phyloP scores from a whole-genome alignment of 2,113 vertebrate genomes.

The Corynorhinus townsendii region DNA sequence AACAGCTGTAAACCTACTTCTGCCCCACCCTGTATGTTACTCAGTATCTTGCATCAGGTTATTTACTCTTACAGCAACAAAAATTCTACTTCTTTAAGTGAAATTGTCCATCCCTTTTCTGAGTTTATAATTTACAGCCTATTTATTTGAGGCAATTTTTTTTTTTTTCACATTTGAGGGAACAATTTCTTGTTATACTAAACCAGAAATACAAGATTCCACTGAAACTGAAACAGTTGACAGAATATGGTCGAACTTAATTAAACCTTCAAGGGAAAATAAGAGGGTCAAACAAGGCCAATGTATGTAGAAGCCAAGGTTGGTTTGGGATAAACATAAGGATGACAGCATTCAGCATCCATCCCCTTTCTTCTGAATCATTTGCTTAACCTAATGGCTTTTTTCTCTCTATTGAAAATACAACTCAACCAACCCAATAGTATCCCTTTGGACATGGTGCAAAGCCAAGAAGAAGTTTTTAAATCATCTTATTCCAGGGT shows the following conservation, averaged over 20 bases:
- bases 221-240: constrained; percentile 44
- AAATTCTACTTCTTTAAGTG: not conserved
- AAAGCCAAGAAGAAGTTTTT: not conserved
- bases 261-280: not conserved
- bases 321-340: not conserved
- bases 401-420: not conserved
- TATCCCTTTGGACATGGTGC: not conserved
- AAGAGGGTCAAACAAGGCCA: not conserved
- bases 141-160: not conserved
- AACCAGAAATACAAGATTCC: constrained; percentile 65
- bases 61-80: not conserved
- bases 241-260: constrained; percentile 34
- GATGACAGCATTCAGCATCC: not conserved
- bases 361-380: not conserved
- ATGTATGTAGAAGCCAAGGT: not conserved
- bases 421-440: not conserved
- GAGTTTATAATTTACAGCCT: not conserved
- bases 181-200: constrained; percentile 64
- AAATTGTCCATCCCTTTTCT: not conserved
- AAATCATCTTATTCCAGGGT: not conserved
- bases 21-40: not conserved
- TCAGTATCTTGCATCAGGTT: not conserved
- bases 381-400: not conserved
- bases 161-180: constrained; percentile 25
- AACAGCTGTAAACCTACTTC: not conserved